These are phyloP conservation scores for Rostratula benghalensis DNA, from an alignment of 2,113 vertebrate genomes.

Conservation along the genomic window DNA sequence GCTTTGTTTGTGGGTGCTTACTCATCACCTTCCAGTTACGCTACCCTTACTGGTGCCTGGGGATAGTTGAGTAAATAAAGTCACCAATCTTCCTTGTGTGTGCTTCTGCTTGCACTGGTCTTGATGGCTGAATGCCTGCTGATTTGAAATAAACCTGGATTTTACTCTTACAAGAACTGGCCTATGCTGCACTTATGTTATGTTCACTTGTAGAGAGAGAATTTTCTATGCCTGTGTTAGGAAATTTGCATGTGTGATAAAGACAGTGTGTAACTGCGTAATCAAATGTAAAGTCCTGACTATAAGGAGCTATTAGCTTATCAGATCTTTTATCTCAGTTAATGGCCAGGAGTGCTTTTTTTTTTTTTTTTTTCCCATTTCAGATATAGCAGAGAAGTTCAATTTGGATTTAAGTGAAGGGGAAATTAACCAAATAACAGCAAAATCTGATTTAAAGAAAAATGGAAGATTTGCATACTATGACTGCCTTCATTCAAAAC, in stretches of 20 bases:
- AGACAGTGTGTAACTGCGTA: neutral
- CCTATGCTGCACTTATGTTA: neutral
- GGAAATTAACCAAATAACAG: constrained; percentile 70
- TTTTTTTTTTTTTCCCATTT: neutral
- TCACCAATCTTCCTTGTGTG: neutral
- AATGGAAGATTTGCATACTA: constrained; percentile 71
- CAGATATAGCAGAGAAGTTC: constrained; percentile 72
- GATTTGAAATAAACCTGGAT: neutral
- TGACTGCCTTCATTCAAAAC: constrained; percentile 75
- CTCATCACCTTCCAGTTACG: neutral
- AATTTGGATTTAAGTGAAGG: constrained; percentile 57
- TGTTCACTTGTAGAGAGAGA: neutral
- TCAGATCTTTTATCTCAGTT: neutral
- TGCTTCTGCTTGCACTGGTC: neutral
- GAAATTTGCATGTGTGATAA: no score
- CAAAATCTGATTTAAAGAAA: constrained; percentile 67
- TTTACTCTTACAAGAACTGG: neutral
- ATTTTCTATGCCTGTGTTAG: neutral
- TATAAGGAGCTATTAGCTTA: neutral
- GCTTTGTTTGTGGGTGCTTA: neutral
- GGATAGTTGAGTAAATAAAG: neutral
- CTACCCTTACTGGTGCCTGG: neutral
- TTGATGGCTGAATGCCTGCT: neutral
- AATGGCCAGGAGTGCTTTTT: neutral
- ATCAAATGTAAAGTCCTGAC: neutral